phyloP scores from a whole-genome alignment of 2,113 vertebrate species.

The Colinus virginianus region DNA sequence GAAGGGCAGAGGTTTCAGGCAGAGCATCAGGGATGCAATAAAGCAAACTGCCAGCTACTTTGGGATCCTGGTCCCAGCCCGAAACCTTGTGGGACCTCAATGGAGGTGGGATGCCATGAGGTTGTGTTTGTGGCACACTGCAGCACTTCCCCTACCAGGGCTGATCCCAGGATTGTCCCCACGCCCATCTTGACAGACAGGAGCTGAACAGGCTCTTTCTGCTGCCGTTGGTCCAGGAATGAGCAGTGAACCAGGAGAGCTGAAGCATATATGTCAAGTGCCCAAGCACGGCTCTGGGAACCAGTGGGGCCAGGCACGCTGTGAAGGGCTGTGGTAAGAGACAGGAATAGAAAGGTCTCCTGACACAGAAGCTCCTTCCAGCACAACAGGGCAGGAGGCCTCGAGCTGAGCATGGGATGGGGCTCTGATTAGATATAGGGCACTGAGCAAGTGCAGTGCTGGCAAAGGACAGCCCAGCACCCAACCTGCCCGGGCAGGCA shows the following conservation, averaged over 20 bases:
- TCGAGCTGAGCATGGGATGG: background rate
- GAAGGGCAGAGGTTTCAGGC: background rate
- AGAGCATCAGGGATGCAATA: background rate
- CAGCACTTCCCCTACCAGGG: background rate
- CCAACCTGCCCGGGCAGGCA: background rate
- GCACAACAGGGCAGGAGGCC: slow-evolving; percentile 2
- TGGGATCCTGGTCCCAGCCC: background rate
- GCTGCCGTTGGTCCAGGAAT: accelerated
- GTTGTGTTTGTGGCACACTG: background rate
- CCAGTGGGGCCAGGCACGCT: background rate
- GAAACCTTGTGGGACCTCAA: background rate
- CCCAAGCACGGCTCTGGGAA: background rate
- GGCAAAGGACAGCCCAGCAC: background rate
- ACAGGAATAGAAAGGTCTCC: slow-evolving; percentile 56
- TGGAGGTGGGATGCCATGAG: background rate
- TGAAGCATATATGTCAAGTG: background rate
- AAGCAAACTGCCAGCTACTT: background rate
- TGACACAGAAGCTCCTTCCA: slow-evolving; percentile 13
- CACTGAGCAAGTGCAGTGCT: accelerated
- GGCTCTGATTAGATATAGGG: slow-evolving; percentile 43
- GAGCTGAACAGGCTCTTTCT: accelerated
- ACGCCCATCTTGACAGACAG: background rate
- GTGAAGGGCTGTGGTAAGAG: background rate
- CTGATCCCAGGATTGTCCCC: background rate
- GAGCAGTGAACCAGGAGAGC: background rate